Conservation (phyloP, 2,888 invertebrate genomes). For the Orchesellides sinensis region DNA sequence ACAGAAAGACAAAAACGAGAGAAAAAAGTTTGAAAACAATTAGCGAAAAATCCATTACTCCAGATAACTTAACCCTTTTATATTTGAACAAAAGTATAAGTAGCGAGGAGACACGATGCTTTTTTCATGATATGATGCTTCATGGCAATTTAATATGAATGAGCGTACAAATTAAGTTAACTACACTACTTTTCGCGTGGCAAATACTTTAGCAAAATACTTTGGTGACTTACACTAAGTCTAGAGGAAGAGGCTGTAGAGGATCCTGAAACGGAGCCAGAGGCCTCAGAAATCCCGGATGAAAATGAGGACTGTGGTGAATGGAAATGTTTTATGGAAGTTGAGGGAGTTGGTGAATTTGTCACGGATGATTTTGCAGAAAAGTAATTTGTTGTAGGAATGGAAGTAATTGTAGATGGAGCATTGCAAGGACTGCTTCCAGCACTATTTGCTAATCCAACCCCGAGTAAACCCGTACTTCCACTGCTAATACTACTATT, state of each 20-base stretch:
- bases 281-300: slow-evolving; percentile 70
- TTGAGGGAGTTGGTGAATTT: slow-evolving; percentile 57
- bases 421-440: slow-evolving; percentile 48
- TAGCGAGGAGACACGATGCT: slow-evolving; percentile 8
- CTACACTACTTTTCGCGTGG: background rate
- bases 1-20: background rate
- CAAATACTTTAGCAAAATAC: too few relatives aligned
- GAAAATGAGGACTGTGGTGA: slow-evolving; percentile 71
- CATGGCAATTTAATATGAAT: slow-evolving; percentile 36
- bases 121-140: slow-evolving; percentile 51
- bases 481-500: slow-evolving; percentile 32
- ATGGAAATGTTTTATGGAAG: slow-evolving; percentile 65
- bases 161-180: slow-evolving; percentile 12
- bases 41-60: slow-evolving; percentile 40
- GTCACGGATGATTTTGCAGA: slow-evolving; percentile 63
- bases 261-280: slow-evolving; percentile 65
- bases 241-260: slow-evolving; percentile 69
- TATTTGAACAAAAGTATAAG: slow-evolving; percentile 20
- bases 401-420: slow-evolving; percentile 49
- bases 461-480: slow-evolving; percentile 13
- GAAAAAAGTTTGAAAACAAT: slow-evolving; percentile 49
- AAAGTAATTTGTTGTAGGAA: slow-evolving; percentile 54
- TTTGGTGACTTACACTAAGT: slow-evolving; percentile 67
- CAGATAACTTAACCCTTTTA: slow-evolving; percentile 18
- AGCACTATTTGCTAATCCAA: background rate